A percentile compares a stretch with the other conserved stretches of the same genome.
Conservation (phyloP, 1,140 invertebrate genomes). For the Papilio polyxenes region DNA sequence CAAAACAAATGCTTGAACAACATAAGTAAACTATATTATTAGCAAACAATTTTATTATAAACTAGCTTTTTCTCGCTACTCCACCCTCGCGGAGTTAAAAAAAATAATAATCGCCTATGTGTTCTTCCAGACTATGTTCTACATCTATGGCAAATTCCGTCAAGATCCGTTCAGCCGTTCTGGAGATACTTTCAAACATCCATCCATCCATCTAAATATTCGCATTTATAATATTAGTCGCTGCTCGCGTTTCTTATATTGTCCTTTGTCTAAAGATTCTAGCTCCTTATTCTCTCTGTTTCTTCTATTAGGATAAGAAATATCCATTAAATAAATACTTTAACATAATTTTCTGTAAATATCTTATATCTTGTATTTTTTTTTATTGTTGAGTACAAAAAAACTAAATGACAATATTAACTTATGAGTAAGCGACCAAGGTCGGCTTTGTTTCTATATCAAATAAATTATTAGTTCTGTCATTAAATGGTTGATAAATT, state of each 20-base stretch:
- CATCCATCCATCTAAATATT: too few species aligned
- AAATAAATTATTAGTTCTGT: constrained; percentile 3
- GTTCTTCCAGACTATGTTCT: too few species aligned
- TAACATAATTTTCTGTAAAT: background rate
- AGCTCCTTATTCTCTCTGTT: background rate
- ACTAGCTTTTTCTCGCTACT: background rate
- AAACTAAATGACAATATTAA: background rate
- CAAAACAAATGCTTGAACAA: constrained; percentile 17
- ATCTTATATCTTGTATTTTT: background rate
- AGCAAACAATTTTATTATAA: background rate
- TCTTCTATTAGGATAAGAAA: background rate
- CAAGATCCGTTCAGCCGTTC: too few species aligned
- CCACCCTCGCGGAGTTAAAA: too few species aligned
- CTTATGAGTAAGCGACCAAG: background rate
- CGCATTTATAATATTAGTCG: too few species aligned
- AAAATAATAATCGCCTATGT: too few species aligned
- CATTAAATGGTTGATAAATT: background rate
- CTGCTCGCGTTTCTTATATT: too few species aligned
- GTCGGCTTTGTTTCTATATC: background rate
- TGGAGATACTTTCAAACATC: too few species aligned
- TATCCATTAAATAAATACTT: background rate
- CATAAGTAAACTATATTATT: background rate
- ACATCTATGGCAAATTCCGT: too few species aligned
- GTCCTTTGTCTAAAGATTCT: too few species aligned
- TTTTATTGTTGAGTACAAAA: background rate